Base-by-base conservation (phyloP, 2,888 invertebrate genomes). In the Napeogenes inachia region DNA sequence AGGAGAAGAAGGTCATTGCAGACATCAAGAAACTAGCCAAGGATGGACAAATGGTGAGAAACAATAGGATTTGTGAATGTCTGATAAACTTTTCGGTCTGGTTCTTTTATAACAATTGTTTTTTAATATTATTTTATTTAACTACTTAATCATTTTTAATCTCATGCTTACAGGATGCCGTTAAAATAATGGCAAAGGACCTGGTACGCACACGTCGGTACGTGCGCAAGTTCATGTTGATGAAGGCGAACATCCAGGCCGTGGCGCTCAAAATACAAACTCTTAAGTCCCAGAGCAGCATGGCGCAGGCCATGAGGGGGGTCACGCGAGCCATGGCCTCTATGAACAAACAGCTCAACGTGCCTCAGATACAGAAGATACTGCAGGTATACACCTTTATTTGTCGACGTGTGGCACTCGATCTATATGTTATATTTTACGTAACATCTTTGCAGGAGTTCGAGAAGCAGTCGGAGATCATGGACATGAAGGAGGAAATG, bases 401-500 rank as follows among this genome's bases (percentile, higher is more conserved):
- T 21, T 6, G 21, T 13, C 5, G 21, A 5, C 6, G 50, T 13
- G 6, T 21, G 13, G 50, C 21, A 4, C 35, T 2, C 6, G 5
- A 47, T 47, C 13, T 21, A 13, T 3, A 8, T 50, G 6, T 12
- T 50, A 50, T 50, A 30, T 30, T 6, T 50, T 21, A 30, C 6
- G 30, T 30, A 12, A 45, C 46, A 30, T 62, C 53, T 35, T 32
- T 61, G 45, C 94, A 97, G 91, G 99, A 99, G 80, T 99, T 99
- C 88, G 99, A 99, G 87, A 99, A 99, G 80, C 99, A 99, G 83
- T 97, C 98, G 0, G 99, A 99, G 89, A 98, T 99, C 61, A 99
- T 99, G 99, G 99, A 99, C 81, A 99, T 99, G 99, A 99, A 99
- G 82, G 99, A 99, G 84, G 99, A 99, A 89, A 98, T 99, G 93